A percentile compares a stretch with the other conserved stretches of the same genome.
These are phyloP conservation scores for Drepanosiphum platanoidis DNA, from an alignment of 2,888 invertebrate species.

Conservation along the genomic window DNA sequence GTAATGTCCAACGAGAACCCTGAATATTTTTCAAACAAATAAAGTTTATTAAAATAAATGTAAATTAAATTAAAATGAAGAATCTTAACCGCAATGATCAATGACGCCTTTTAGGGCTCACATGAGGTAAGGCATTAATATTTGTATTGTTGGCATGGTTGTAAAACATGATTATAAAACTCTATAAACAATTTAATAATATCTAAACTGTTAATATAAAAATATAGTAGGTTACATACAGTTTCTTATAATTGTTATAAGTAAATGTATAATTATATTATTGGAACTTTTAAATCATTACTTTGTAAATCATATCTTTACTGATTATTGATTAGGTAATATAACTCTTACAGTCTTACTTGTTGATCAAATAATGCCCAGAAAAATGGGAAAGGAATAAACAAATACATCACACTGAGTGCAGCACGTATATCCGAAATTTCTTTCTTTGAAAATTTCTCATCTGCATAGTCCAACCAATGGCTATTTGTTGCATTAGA, in stretches of 20 bases:
- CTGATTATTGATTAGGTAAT: too few relatives aligned
- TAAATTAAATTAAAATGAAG: background rate
- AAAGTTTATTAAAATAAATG: background rate
- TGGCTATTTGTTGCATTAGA: constrained; percentile 37
- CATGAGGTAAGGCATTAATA: background rate
- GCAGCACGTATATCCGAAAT: constrained; percentile 75
- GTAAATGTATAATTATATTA: too few relatives aligned
- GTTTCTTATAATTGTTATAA: too few relatives aligned
- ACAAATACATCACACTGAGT: constrained; percentile 76
- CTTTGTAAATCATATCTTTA: too few relatives aligned
- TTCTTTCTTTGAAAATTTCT: constrained; percentile 66
- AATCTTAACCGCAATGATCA: too few relatives aligned
- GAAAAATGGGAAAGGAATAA: constrained; percentile 81
- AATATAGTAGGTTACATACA: too few relatives aligned
- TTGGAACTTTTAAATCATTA: too few relatives aligned
- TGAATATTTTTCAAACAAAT: constrained; percentile 45
- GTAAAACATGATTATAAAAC: background rate
- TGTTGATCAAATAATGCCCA: constrained; percentile 89
- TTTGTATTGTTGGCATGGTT: background rate
- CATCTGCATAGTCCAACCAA: constrained; percentile 91
- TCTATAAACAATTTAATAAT: too few relatives aligned
- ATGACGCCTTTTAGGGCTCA: too few relatives aligned
- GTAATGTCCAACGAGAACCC: constrained; percentile 68
- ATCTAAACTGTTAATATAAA: too few relatives aligned
- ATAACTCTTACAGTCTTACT: constrained; percentile 68